Evolutionary conservation across 2,113 vertebrate species (phyloP), one percentile per base, ranked within the genome.

Genomic region (Pleuronectes platessa): DNA sequence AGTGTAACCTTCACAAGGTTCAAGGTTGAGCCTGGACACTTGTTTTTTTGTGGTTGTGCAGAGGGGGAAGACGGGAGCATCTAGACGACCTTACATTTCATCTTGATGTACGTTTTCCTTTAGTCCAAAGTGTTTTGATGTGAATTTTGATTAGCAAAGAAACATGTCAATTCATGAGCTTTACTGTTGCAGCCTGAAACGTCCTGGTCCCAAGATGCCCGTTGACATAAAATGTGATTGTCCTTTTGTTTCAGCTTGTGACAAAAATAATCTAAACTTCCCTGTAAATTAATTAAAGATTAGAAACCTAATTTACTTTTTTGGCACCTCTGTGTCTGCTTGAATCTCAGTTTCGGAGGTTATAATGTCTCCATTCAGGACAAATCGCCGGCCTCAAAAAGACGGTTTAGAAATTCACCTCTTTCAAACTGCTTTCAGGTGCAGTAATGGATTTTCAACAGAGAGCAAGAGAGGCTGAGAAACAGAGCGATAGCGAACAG

Each of bases 231-330:
- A 31, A 31, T 31, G 31, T 7, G 31, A 73, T 53, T 18, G 54
- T 76, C 63, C 63, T 78, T 84, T 89, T 15, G 40, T 80, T 71
- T 75, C 68, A 58, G 51, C 56, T 60, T 60, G 23, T 20, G 70
- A 37, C 55, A 69, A 68, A 49, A 61, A 74, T 31, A 31, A 56
- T 42, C 65, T 11, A 64, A 88, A 75, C 53, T 2, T 2, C 70
- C 17, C 71, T 75, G 53, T 42, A 85, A 67, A 53, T 8, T 0
- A 61, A 21, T 40, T 40, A 12, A 62, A 40, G 0, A 21, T 61
- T 1, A n/a, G n/a, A n/a, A 65, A 27, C 14, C 15, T 49, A 18
- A 37, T 65, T 40, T 37, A 6, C 24, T n/a, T 54, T 35, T 69
- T 18, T 71, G 18, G 42, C n/a, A 1, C 11, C 40, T 12, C 5